These are phyloP conservation scores for Idaea aversata DNA, from an alignment of 2,888 invertebrate species.

Conservation along the genomic window DNA sequence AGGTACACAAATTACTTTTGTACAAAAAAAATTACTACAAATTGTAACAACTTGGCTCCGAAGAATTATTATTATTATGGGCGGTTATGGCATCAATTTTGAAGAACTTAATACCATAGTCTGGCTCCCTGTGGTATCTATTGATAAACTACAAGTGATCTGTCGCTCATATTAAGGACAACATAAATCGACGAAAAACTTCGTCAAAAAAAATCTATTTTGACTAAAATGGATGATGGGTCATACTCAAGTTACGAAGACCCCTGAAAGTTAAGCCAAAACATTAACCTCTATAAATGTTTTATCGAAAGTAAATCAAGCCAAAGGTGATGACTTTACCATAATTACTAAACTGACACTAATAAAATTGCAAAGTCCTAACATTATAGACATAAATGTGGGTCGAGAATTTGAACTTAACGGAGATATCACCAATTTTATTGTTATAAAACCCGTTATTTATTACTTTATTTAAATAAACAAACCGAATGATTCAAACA, in stretches of 20 bases:
- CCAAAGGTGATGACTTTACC: neutral
- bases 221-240: no score
- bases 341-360: neutral
- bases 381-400: neutral
- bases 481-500: neutral
- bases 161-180: neutral
- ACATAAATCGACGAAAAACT: no score
- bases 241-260: no score
- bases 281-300: neutral
- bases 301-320: neutral
- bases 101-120: neutral
- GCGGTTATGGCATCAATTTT: constrained; percentile 27
- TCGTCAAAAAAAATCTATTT: no score
- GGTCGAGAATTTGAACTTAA: neutral
- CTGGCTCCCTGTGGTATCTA: neutral
- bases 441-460: neutral
- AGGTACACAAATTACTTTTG: no score
- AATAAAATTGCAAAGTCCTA: neutral
- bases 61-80: constrained; percentile 29
- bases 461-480: neutral
- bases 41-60: constrained; percentile 29
- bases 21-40: no score
- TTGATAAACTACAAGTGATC: neutral
- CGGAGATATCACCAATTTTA: neutral
- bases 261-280: no score